A percentile compares a stretch with the other conserved stretches of the same genome.
Conservation (phyloP, 2,797 vertebrate species). For the Antrozous pallidus region DNA sequence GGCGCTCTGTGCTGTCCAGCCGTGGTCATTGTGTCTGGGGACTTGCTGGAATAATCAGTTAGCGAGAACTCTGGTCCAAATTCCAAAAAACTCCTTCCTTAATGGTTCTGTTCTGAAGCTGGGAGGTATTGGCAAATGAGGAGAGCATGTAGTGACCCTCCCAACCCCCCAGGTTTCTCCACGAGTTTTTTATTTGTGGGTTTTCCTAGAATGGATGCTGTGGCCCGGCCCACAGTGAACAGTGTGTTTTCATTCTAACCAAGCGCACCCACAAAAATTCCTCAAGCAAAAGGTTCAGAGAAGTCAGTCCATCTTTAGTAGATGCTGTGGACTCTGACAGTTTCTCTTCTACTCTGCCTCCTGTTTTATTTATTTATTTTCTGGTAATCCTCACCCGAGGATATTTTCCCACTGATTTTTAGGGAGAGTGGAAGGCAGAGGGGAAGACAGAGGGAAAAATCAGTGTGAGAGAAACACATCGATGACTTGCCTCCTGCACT, state of each 20-base stretch:
- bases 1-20: not conserved
- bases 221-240: not conserved
- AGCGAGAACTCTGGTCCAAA: not conserved
- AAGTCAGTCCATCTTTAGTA: not conserved
- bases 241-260: fast-evolving
- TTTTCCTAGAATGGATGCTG: not conserved
- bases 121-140: not conserved
- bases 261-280: not conserved
- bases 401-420: not conserved
- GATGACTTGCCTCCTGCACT: not conserved
- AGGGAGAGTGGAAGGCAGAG: not conserved
- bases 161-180: not conserved
- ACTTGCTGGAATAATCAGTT: not conserved
- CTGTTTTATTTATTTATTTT: not conserved
- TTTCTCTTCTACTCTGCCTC: not conserved
- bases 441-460: not conserved
- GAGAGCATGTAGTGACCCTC: not conserved
- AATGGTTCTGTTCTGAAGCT: not conserved
- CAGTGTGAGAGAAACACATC: not conserved
- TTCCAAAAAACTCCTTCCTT: fast-evolving
- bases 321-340: too few species aligned
- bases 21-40: not conserved
- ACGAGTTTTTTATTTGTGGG: not conserved
- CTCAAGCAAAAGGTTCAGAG: not conserved
- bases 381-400: not conserved